Evolutionary conservation across 2,888 invertebrate species (phyloP).

Genomic region (Lasioglossum pauxillum): DNA sequence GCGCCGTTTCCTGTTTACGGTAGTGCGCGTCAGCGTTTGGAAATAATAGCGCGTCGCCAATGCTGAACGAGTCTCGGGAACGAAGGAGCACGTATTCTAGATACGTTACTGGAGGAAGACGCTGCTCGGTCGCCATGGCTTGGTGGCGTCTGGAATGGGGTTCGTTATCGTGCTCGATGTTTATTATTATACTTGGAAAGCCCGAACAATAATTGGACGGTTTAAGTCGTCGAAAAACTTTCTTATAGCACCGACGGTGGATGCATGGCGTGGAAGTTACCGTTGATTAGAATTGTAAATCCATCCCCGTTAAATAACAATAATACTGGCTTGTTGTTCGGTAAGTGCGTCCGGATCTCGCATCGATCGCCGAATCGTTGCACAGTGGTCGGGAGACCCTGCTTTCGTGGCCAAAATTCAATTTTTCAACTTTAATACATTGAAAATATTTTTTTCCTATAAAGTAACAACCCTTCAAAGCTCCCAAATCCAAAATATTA

Average conservation of each 20-base stretch:
- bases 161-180: conserved; percentile 73
- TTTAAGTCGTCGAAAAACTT: conserved; percentile 51
- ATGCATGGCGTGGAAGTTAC: background rate
- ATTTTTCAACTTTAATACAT: too few species aligned
- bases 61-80: conserved; percentile 10
- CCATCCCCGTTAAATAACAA: conserved; percentile 14
- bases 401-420: too few species aligned
- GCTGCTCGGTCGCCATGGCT: conserved; percentile 27
- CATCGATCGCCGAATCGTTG: background rate
- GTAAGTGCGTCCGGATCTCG: background rate
- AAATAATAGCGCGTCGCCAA: conserved; percentile 15
- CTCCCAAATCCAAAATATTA: too few species aligned
- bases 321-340: background rate
- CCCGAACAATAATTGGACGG: conserved; percentile 59
- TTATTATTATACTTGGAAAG: conserved; percentile 69
- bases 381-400: too few species aligned
- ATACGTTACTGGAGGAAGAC: conserved; percentile 52
- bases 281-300: conserved; percentile 50
- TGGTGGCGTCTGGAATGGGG: conserved; percentile 53
- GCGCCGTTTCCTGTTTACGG: conserved; percentile 4
- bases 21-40: conserved; percentile 19
- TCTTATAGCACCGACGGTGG: conserved; percentile 18
- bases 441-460: too few species aligned
- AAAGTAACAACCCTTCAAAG: too few species aligned
- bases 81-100: conserved; percentile 40